Conservation (phyloP, 2,888 invertebrate genomes). For the Cephus pygmeus region DNA sequence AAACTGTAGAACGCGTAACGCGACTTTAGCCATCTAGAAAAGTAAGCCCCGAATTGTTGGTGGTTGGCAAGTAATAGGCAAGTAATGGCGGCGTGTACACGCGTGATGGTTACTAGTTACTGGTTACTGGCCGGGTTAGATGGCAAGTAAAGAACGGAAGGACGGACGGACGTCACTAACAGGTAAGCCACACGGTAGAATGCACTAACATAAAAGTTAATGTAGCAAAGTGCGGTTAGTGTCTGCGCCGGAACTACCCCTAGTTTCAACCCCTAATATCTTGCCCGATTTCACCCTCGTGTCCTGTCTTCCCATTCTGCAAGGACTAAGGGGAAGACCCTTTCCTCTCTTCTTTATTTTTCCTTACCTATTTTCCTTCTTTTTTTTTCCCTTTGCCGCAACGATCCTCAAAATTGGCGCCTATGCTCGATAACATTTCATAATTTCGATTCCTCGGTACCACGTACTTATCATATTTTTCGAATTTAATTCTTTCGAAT, state of each 20-base stretch:
- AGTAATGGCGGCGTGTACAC: neutral
- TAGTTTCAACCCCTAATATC: constrained; percentile 41
- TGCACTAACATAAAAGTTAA: constrained; percentile 56
- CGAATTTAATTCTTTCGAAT: neutral
- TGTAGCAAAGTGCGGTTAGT: constrained; percentile 53
- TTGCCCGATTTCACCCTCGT: constrained; percentile 35
- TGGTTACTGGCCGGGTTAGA: neutral
- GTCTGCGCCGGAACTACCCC: constrained; percentile 37
- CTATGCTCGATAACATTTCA: neutral
- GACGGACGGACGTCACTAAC: constrained; percentile 30
- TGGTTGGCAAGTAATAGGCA: constrained; percentile 43
- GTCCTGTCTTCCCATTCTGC: constrained; percentile 30
- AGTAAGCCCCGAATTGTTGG: constrained; percentile 37
- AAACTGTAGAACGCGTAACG: constrained; percentile 16
- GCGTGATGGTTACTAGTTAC: constrained; percentile 4
- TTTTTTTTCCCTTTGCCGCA: neutral
- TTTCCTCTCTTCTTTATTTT: neutral
- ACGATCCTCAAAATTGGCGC: neutral
- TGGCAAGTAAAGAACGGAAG: constrained; percentile 1
- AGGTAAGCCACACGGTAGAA: constrained; percentile 44
- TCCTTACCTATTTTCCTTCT: neutral
- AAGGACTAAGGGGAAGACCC: neutral
- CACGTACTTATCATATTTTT: neutral
- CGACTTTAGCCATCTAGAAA: constrained; percentile 34
- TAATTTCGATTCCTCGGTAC: neutral